These are phyloP conservation scores for Brachionus paranguensis DNA, from an alignment of 1,140 invertebrate species.

Conservation along the genomic window DNA sequence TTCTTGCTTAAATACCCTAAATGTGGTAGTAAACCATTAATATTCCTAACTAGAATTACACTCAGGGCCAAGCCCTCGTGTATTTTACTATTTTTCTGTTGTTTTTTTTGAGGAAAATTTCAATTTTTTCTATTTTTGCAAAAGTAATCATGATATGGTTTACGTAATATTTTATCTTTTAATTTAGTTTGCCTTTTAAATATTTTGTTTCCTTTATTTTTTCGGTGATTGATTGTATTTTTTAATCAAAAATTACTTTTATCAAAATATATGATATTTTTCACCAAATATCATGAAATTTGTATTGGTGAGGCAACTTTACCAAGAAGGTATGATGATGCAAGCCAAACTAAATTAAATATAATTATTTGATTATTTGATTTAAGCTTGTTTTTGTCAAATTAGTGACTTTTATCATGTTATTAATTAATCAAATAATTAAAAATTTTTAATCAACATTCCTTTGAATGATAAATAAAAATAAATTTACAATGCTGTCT, in stretches of 20 bases:
- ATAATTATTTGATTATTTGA: too few species aligned
- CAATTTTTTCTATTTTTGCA: background rate
- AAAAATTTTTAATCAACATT: too few species aligned
- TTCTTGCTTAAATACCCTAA: background rate
- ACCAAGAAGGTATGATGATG: too few species aligned
- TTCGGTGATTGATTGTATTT: background rate
- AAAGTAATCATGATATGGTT: slow-evolving; percentile 1
- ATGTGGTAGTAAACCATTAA: background rate
- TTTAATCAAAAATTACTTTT: background rate
- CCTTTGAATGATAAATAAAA: too few species aligned
- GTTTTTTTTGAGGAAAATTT: background rate
- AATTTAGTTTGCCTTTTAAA: background rate
- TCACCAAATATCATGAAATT: background rate
- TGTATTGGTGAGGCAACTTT: background rate
- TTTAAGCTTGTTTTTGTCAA: too few species aligned
- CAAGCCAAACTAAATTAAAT: too few species aligned
- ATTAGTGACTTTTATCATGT: too few species aligned
- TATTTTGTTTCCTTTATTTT: background rate
- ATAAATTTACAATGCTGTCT: too few species aligned
- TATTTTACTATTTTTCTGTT: background rate
- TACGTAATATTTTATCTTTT: slow-evolving; percentile 2
- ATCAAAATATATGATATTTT: background rate
- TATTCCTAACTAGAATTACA: background rate
- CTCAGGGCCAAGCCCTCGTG: background rate
- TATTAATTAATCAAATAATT: too few species aligned